phyloP scores from a whole-genome alignment of 1,140 invertebrate species.

The Physella acuta region DNA sequence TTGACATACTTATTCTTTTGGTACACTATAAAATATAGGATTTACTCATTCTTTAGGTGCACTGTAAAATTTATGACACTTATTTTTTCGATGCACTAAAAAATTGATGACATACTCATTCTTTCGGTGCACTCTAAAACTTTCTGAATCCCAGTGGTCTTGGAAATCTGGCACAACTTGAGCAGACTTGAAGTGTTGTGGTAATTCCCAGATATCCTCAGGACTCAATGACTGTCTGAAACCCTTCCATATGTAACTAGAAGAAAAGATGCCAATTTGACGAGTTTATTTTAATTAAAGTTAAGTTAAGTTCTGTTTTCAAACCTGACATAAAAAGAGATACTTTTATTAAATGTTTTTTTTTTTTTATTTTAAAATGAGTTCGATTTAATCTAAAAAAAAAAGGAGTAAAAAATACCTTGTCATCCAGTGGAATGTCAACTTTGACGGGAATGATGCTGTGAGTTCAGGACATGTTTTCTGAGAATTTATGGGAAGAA shows the following conservation, averaged over 20 bases:
- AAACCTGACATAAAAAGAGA: neutral
- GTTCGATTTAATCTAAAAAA: too few relatives aligned
- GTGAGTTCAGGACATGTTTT: conserved; percentile 75
- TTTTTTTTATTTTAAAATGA: too few relatives aligned
- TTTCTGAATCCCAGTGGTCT: conserved; percentile 73
- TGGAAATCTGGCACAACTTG: conserved; percentile 82
- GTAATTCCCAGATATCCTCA: conserved; percentile 86
- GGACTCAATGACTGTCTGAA: conserved; percentile 76
- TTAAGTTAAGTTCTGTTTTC: conserved; percentile 62
- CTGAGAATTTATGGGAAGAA: too few relatives aligned
- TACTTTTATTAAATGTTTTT: neutral
- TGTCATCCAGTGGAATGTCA: conserved; percentile 92
- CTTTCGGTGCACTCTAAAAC: too few relatives aligned
- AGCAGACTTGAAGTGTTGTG: conserved; percentile 78
- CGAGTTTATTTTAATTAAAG: conserved; percentile 88
- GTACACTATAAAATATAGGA: too few relatives aligned
- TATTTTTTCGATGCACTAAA: too few relatives aligned
- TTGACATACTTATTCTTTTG: too few relatives aligned
- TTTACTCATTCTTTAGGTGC: too few relatives aligned
- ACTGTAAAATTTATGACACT: too few relatives aligned
- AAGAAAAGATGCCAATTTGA: neutral
- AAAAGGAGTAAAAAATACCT: conserved; percentile 7
- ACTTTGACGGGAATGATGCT: conserved; percentile 82
- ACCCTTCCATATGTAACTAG: conserved; percentile 74
- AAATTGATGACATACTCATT: too few relatives aligned